Evolutionary conservation across 1,140 invertebrate species (phyloP).

Genomic region (Zaprionus ornatus): DNA sequence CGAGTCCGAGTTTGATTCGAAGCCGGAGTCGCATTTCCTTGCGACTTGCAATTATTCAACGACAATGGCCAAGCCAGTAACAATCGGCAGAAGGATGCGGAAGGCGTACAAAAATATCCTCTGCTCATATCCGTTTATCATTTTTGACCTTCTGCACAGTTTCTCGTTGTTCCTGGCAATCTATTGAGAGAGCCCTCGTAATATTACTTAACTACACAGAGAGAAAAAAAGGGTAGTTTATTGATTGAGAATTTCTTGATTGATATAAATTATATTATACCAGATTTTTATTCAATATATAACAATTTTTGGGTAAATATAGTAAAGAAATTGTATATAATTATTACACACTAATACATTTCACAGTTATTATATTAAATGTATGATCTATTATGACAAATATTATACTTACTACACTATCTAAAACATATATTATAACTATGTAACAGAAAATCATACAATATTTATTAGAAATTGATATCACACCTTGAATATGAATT

Average conservation of each 20-base stretch:
- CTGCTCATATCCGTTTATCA: conserved; percentile 82
- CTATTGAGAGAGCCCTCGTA: conserved; percentile 33
- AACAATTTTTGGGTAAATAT: no score
- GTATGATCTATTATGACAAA: no score
- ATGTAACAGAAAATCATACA: no score
- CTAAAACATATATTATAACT: no score
- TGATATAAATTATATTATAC: neutral
- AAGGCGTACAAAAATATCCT: conserved; percentile 63
- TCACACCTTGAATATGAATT: no score
- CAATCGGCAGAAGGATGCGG: conserved; percentile 63
- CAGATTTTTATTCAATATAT: no score
- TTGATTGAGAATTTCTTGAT: neutral
- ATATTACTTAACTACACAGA: neutral
- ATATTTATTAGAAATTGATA: neutral
- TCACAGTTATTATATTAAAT: no score
- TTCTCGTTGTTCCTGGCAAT: conserved; percentile 38
- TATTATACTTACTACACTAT: no score
- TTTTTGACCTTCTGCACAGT: conserved; percentile 80
- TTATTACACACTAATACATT: no score
- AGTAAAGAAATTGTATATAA: no score
- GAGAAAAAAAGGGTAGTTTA: neutral
- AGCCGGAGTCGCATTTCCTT: conserved; percentile 30
- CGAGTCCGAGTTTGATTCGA: neutral
- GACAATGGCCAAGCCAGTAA: conserved; percentile 50
- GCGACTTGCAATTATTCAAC: conserved; percentile 77